Base-by-base conservation (phyloP, 1,140 invertebrate genomes). In the Triops longicaudatus region DNA sequence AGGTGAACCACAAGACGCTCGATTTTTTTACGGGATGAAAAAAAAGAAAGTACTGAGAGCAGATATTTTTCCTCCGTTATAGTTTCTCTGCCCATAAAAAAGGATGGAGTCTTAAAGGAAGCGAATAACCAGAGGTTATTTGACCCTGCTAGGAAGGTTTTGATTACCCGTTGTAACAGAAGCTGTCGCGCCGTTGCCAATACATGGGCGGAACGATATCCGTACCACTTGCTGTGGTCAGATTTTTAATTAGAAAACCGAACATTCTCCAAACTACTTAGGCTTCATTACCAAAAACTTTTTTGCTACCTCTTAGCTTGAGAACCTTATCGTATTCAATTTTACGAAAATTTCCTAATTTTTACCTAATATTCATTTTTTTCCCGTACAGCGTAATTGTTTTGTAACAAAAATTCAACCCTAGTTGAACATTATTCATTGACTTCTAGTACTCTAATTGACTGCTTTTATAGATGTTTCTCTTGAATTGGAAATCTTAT, bases 151-250 rank as follows among this genome's bases (percentile, higher is more conserved):
- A 17, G 22, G 31, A 37, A 7, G 50, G 22, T 63, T 63, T 63
- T 63, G 50, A 63, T 63, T 63, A 63, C 50, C 50, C 17, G 50
- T 63, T 63, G 50, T 63, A 63, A 63, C 50, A 63, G 50, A 63
- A 63, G 50, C 50, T 22, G 50, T 63, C 44, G 44, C 44, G 44
- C 44, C 44, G 22, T 63, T 63, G 44, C 44, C 44, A 63, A n/a
- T 22, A 63, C n/a, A 37, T 22, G 50, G 50, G 22, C 50, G 22
- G 22, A 63, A 14, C 50, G 50, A 63, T 63, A 63, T 63, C n/a
- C 50, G 17, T 63, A 63, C 50, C 50, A 63, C 17, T 63, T 63
- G 14, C 44, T 63, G 50, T 9, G 17, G 50, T 22, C 50, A 22
- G 50, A 63, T 63, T 63, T 63, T 63, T 63, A 63, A 63, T 63